These are phyloP conservation scores for Drosophila leontia DNA, from an alignment of 1,140 invertebrate genomes.

Conservation along the genomic window DNA sequence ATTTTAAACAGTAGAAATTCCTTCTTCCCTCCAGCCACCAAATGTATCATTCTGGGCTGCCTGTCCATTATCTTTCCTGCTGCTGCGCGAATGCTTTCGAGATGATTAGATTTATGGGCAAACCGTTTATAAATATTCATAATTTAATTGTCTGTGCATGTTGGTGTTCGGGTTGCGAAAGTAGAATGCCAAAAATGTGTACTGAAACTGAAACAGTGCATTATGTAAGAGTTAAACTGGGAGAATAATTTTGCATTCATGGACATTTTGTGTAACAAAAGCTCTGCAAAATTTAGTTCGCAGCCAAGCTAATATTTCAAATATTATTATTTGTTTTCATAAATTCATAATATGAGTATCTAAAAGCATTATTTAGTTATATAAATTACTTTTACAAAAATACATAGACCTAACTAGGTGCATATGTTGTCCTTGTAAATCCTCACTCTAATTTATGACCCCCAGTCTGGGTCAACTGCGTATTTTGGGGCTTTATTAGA, in stretches of 20 bases:
- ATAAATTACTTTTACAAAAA: background rate
- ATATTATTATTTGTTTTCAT: background rate
- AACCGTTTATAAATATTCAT: conserved; percentile 17
- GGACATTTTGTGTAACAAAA: background rate
- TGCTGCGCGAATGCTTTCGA: conserved; percentile 19
- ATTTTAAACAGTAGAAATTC: background rate
- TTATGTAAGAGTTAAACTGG: background rate
- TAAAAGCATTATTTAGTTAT: background rate
- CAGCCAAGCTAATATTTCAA: background rate
- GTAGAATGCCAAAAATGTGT: conserved; percentile 15
- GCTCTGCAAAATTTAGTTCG: background rate
- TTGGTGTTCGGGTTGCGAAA: background rate
- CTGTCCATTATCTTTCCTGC: conserved; percentile 22
- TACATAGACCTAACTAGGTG: background rate
- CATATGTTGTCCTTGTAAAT: background rate
- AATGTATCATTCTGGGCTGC: conserved; percentile 8
- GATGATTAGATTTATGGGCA: conserved; percentile 57
- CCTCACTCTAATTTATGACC: background rate
- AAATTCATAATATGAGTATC: background rate
- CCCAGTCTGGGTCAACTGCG: background rate
- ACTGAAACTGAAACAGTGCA: conserved; percentile 3
- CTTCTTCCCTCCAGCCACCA: conserved; percentile 1
- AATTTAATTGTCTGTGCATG: conserved; percentile 37
- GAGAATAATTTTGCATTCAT: conserved; percentile 7
- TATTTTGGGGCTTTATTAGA: conserved; percentile 2